Conservation (phyloP, 2,113 vertebrate species). For the Scomber scombrus region DNA sequence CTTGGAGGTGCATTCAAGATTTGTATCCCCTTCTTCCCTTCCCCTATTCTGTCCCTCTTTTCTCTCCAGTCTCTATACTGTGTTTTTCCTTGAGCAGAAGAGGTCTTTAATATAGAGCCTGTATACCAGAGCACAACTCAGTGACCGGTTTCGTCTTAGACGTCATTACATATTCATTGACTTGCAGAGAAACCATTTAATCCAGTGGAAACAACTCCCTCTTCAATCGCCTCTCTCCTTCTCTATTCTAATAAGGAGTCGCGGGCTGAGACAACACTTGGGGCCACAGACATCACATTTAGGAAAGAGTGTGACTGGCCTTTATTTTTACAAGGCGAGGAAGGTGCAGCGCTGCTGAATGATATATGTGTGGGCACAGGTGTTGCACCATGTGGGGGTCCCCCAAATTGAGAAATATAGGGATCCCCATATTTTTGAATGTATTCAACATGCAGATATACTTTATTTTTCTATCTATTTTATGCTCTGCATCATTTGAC, state of each 20-base stretch:
- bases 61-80: constrained; percentile 40
- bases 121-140: constrained; percentile 44
- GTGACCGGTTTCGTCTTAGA: constrained; percentile 69
- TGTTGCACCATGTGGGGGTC: constrained; percentile 51
- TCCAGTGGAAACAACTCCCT: constrained; percentile 78
- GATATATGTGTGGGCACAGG: constrained; percentile 45
- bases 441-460: constrained; percentile 4
- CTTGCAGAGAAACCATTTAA: constrained; percentile 80
- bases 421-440: neutral
- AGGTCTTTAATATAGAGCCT: constrained; percentile 60
- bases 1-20: constrained; percentile 69
- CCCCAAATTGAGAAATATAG: neutral
- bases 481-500: neutral
- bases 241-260: constrained; percentile 64
- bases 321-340: constrained; percentile 8
- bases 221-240: constrained; percentile 66
- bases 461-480: constrained; percentile 5
- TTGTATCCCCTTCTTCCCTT: constrained; percentile 70
- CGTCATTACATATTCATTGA: constrained; percentile 86
- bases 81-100: constrained; percentile 47
- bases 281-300: constrained; percentile 43
- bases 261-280: constrained; percentile 41
- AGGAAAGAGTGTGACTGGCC: constrained; percentile 20
- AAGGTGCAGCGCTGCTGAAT: constrained; percentile 14
- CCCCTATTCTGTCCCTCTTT: constrained; percentile 61